Base-by-base conservation (phyloP, 2,113 vertebrate species). In the Brienomyrus longianalis region DNA sequence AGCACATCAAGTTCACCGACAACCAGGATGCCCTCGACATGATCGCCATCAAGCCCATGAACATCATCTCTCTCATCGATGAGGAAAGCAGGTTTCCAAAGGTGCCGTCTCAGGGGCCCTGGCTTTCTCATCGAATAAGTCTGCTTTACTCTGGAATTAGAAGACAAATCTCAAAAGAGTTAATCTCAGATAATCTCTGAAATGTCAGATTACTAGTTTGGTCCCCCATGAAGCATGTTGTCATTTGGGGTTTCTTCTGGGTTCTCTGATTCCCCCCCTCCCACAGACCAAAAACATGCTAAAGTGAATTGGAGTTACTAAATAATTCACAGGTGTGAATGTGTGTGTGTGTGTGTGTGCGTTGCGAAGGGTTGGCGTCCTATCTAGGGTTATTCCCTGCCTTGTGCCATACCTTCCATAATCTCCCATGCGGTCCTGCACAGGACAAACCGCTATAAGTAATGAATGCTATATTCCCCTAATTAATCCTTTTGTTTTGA, bases 31-130 rank as follows among this genome's bases (percentile, higher is more conserved):
- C 98, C 0, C 95, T 99, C 91, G 98, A 99, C 93, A 99, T 99
- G 98, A 99, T 99, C 39, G 98, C 98, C 93, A 97, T 98, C 95
- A 98, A 98, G 87, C 98, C 98, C 84, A 99, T 99, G 98, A 99
- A 99, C 93, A 98, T 99, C 94, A 99, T 99, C 94, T 99, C 98
- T 0, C 98, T 99, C 92, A 99, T 99, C 2, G 98, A 99, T 0
- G 98, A 99, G 93, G 98, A 99, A 92, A 99, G 98, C 97, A 98
- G 97, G 91, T 99, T 99, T 89, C 98, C 98, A 10, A 99, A 97
- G 97, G 98, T 99, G 77, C 51, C 31, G 31, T 59, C 15, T 15
- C 5, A 13, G 23, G 8, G 62, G 3, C n/a, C 10, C 27, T 70
- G 62, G 10, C 35, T 19, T 43, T 77, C 35, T 80, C 35, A 19